These are phyloP conservation scores for Trichosurus vulpecula DNA, from an alignment of 2,797 vertebrate genomes.

Conservation along the genomic window DNA sequence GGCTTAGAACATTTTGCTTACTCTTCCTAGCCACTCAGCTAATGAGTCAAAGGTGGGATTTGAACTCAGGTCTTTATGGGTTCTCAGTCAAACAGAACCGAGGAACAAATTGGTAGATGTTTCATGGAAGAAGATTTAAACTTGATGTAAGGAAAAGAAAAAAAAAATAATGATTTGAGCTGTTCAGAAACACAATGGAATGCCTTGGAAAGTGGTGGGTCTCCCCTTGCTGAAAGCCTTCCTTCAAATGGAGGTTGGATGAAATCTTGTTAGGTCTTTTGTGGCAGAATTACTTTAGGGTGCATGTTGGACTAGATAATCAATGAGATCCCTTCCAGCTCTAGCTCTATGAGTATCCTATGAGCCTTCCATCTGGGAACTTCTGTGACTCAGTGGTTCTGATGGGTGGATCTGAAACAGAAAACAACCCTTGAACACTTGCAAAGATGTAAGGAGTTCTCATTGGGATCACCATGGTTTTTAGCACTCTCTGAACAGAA, in stretches of 20 bases:
- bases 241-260: neutral
- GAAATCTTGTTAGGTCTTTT: neutral
- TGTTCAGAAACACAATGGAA: neutral
- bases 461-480: too few relatives aligned
- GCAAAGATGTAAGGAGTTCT: neutral
- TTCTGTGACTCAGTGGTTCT: neutral
- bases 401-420: neutral
- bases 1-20: neutral
- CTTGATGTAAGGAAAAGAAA: neutral
- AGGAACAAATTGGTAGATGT: neutral
- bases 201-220: neutral
- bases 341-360: neutral
- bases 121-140: neutral
- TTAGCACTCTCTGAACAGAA: neutral
- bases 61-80: neutral
- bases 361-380: neutral
- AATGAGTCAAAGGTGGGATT: neutral
- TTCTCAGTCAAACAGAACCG: neutral
- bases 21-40: neutral
- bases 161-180: neutral
- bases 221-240: neutral
- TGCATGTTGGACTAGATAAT: neutral
- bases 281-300: neutral
- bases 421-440: neutral
- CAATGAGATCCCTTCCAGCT: neutral